phyloP scores from a whole-genome alignment of 2,888 invertebrate genomes.

The Athalia circularis region DNA sequence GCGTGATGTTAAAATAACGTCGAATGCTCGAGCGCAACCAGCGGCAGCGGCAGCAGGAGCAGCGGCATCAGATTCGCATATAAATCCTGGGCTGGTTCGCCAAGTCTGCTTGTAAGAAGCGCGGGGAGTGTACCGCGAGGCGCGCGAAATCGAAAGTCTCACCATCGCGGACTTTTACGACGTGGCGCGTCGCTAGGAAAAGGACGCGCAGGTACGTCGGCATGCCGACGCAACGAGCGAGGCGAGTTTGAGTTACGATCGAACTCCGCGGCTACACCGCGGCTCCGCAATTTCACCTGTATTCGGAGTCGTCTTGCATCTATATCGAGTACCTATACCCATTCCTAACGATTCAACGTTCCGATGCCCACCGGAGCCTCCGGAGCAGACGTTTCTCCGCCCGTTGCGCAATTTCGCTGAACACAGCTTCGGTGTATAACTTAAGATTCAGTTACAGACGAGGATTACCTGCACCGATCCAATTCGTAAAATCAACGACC shows the following conservation, averaged over 20 bases:
- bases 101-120: conserved; percentile 42
- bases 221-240: conserved; percentile 30
- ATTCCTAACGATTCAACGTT: neutral
- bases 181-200: conserved; percentile 21
- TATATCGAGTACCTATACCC: conserved; percentile 34
- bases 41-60: too few species aligned
- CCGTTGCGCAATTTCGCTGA: conserved; percentile 24
- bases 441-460: too few species aligned
- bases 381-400: conserved; percentile 6
- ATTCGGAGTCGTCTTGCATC: conserved; percentile 42
- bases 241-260: conserved; percentile 42
- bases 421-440: too few species aligned
- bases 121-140: conserved; percentile 3
- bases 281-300: conserved; percentile 31
- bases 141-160: conserved; percentile 36
- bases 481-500: too few species aligned
- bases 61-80: conserved; percentile 26
- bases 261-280: neutral
- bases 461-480: too few species aligned
- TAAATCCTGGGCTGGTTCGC: conserved; percentile 36
- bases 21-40: conserved; percentile 24
- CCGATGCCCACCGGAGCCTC: neutral
- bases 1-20: conserved; percentile 29
- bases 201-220: conserved; percentile 15
- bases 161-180: conserved; percentile 40